A percentile compares a stretch with the other conserved stretches of the same genome.
Evolutionary conservation across 1,140 invertebrate genomes (phyloP).

Genomic region (Homalodisca vitripennis): DNA sequence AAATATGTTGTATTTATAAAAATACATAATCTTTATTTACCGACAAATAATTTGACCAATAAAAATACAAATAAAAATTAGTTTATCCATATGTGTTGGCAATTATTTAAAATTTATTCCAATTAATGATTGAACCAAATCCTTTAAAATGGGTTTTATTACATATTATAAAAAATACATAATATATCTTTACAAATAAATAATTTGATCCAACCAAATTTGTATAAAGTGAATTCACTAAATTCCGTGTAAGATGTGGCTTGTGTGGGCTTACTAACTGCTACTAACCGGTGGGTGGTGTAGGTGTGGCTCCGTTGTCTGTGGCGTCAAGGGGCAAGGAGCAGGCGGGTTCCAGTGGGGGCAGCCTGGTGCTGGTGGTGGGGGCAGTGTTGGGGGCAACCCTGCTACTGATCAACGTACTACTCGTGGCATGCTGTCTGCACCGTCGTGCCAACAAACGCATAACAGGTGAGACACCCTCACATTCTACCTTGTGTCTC

Average conservation of each 20-base stretch:
- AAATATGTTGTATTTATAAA: too few relatives aligned
- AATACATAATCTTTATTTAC: too few relatives aligned
- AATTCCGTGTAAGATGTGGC: neutral
- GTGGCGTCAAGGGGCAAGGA: slow-evolving; percentile 36
- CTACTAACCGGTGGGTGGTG: slow-evolving; percentile 22
- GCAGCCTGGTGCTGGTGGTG: slow-evolving; percentile 63
- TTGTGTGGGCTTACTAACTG: neutral
- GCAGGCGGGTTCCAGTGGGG: slow-evolving; percentile 23
- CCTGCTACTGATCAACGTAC: slow-evolving; percentile 75
- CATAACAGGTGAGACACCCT: slow-evolving; percentile 55
- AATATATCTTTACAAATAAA: too few relatives aligned
- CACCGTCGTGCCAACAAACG: slow-evolving; percentile 71
- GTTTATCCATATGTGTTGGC: too few relatives aligned
- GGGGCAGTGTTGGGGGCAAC: slow-evolving; percentile 70
- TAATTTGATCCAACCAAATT: too few relatives aligned
- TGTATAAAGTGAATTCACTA: too few relatives aligned
- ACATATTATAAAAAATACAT: too few relatives aligned
- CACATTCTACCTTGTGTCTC: slow-evolving; percentile 47
- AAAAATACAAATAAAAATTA: too few relatives aligned
- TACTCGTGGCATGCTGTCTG: slow-evolving; percentile 85
- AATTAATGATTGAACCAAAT: too few relatives aligned
- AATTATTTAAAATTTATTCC: too few relatives aligned
- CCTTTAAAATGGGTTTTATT: too few relatives aligned
- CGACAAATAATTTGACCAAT: too few relatives aligned
- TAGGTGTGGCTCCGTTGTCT: slow-evolving; percentile 40